These are phyloP conservation scores for Vulpes lagopus DNA, from an alignment of 2,113 vertebrate genomes.

Conservation along the genomic window DNA sequence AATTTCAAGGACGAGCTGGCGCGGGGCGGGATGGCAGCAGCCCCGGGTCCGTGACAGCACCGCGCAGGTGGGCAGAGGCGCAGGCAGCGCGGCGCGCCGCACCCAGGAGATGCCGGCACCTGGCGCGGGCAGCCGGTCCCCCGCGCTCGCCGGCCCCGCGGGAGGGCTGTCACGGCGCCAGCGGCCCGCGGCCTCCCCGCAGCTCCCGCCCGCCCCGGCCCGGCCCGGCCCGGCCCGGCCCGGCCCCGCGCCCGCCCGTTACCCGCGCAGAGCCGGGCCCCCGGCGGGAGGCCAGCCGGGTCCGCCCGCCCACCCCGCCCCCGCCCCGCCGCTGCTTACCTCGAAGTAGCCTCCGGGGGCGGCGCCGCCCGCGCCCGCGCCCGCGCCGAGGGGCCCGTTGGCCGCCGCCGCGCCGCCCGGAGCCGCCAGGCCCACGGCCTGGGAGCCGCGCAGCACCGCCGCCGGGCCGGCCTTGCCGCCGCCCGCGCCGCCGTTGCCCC, in stretches of 20 bases:
- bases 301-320: not conserved
- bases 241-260: not conserved
- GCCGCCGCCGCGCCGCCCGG: slow-evolving; percentile 73
- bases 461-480: slow-evolving; percentile 88
- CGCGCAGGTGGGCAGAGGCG: slow-evolving; percentile 31
- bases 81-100: not conserved
- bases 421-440: slow-evolving; percentile 86
- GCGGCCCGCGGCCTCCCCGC: slow-evolving; percentile 43
- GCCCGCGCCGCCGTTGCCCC: slow-evolving; percentile 89
- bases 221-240: not conserved
- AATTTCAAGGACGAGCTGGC: not conserved
- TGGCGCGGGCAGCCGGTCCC: not conserved
- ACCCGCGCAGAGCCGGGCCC: not conserved
- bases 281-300: not conserved
- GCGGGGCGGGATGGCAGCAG: not conserved
- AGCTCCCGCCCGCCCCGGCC: not conserved
- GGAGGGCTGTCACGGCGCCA: slow-evolving; percentile 44
- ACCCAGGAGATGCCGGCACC: not conserved
- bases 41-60: slow-evolving; percentile 38
- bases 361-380: slow-evolving; percentile 85
- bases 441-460: slow-evolving; percentile 87
- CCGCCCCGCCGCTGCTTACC: slow-evolving; percentile 72
- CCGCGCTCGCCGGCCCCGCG: not conserved
- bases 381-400: slow-evolving; percentile 83
- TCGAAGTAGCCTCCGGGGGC: slow-evolving; percentile 87